Conservation (phyloP, 2,888 invertebrate genomes). For the Aphodius sticticus region DNA sequence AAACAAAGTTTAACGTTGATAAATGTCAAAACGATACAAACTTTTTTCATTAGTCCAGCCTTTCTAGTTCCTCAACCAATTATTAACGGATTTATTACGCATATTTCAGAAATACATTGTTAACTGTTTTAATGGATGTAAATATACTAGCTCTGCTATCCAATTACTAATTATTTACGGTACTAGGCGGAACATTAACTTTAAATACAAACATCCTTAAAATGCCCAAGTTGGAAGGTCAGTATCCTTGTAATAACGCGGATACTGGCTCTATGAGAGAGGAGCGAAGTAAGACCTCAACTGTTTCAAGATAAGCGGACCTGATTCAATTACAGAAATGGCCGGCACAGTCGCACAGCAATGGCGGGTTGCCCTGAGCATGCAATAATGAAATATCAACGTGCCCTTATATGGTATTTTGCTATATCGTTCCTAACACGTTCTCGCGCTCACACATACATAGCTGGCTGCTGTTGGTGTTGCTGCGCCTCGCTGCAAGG, state of each 20-base stretch:
- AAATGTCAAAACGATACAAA: too few relatives aligned
- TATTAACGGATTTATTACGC: too few relatives aligned
- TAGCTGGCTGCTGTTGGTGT: background rate
- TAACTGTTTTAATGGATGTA: too few relatives aligned
- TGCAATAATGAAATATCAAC: slow-evolving; percentile 48
- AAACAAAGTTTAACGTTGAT: too few relatives aligned
- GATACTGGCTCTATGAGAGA: background rate
- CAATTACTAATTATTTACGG: too few relatives aligned
- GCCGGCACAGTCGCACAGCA: slow-evolving; percentile 10
- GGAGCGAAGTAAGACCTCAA: background rate
- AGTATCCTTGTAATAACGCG: background rate
- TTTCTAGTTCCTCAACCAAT: too few relatives aligned
- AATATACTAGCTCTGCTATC: too few relatives aligned
- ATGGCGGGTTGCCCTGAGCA: slow-evolving; percentile 15
- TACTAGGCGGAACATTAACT: too few relatives aligned
- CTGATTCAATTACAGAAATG: slow-evolving; percentile 25
- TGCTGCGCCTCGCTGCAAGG: slow-evolving; percentile 50
- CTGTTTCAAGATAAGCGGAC: background rate
- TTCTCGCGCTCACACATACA: background rate
- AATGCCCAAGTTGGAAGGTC: background rate
- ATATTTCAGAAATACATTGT: too few relatives aligned
- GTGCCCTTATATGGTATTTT: slow-evolving; percentile 55
- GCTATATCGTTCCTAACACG: slow-evolving; percentile 34
- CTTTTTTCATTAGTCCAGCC: too few relatives aligned
- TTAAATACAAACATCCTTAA: background rate